Evolutionary conservation across 2,113 vertebrate genomes (phyloP).

Genomic region (Thinocorus orbignyianus): DNA sequence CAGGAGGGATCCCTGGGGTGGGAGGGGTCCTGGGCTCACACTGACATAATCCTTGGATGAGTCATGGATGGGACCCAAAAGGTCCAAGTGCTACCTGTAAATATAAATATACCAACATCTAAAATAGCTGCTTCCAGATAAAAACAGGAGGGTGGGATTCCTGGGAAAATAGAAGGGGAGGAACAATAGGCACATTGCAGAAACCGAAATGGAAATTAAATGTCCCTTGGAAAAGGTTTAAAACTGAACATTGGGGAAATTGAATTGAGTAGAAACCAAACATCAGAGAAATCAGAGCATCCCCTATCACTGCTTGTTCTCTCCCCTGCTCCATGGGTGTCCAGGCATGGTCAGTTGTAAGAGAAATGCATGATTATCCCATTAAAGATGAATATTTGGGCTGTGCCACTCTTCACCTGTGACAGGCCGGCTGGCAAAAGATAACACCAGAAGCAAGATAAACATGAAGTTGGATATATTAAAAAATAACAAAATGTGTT

Average conservation of each 20-base stretch:
- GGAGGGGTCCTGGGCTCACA: not conserved
- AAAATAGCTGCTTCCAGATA: not conserved
- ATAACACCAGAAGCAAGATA: not conserved
- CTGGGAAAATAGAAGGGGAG: not conserved
- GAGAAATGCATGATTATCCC: not conserved
- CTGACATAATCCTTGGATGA: not conserved
- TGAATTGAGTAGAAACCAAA: fast-evolving
- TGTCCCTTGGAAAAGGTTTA: not conserved
- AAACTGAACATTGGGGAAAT: not conserved
- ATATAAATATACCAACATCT: not conserved
- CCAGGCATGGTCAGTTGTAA: not conserved
- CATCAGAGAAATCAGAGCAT: not conserved
- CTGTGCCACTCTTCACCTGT: not conserved
- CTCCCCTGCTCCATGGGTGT: not conserved
- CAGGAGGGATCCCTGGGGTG: not conserved
- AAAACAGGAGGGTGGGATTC: not conserved
- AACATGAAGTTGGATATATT: not conserved
- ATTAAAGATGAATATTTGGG: not conserved
- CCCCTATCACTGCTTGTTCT: not conserved
- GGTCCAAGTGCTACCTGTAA: not conserved
- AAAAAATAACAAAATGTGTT: not conserved
- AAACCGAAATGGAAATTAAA: not conserved
- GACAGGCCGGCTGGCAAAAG: not conserved
- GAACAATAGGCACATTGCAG: not conserved
- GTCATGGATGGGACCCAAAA: not conserved